These are phyloP conservation scores for Austrofundulus limnaeus DNA, from an alignment of 2,113 vertebrate genomes.

Conservation along the genomic window DNA sequence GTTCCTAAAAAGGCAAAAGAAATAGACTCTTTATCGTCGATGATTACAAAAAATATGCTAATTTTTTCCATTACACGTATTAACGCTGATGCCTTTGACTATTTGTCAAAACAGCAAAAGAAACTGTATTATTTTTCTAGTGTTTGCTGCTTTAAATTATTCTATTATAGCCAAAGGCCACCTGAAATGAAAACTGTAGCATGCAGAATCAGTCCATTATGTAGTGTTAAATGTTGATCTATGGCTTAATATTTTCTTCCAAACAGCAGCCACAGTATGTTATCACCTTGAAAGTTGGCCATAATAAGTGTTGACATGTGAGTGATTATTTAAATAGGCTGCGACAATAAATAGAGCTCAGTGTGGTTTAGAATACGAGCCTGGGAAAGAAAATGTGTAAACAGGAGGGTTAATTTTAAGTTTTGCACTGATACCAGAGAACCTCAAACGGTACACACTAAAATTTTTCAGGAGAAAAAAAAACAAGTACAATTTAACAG, in stretches of 20 bases:
- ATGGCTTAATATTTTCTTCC: constrained; percentile 82
- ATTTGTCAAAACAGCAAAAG: constrained; percentile 75
- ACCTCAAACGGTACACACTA: constrained; percentile 13
- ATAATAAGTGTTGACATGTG: constrained; percentile 66
- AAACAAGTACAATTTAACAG: constrained; percentile 52
- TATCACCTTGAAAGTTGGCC: constrained; percentile 76
- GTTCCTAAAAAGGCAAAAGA: constrained; percentile 15
- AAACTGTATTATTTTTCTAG: constrained; percentile 50
- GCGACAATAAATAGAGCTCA: constrained; percentile 65
- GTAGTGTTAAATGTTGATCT: constrained; percentile 80
- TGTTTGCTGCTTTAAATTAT: constrained; percentile 75
- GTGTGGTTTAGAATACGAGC: constrained; percentile 49
- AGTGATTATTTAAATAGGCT: constrained; percentile 79
- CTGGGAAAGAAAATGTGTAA: constrained; percentile 33
- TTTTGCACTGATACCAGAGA: constrained; percentile 35
- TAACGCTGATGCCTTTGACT: constrained; percentile 53
- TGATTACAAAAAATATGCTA: constrained; percentile 45
- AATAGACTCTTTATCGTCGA: constrained; percentile 19
- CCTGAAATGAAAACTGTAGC: constrained; percentile 73
- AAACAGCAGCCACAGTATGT: constrained; percentile 74
- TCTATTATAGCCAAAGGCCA: constrained; percentile 74
- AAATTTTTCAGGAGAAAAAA: constrained; percentile 34
- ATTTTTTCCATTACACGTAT: constrained; percentile 47
- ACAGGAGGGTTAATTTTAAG: constrained; percentile 45
- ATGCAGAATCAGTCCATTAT: constrained; percentile 77